Conservation (phyloP, 2,888 invertebrate genomes). For the Laothoe populi region DNA sequence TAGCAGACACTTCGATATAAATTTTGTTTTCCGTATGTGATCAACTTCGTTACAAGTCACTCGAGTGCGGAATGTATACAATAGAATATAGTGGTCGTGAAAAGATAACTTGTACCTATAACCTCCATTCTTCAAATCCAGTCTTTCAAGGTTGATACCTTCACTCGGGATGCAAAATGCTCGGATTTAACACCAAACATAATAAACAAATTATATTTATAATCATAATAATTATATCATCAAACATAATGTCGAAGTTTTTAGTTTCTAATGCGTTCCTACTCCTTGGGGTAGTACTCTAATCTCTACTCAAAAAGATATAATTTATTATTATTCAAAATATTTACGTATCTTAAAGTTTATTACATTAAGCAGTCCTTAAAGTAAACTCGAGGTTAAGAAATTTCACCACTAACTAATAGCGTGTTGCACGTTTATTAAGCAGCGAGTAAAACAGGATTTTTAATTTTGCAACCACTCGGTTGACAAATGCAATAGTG, state of each 20-base stretch:
- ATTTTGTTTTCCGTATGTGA: no score
- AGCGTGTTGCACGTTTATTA: constrained; percentile 14
- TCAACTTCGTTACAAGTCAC: neutral
- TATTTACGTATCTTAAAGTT: neutral
- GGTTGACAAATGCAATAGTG: constrained; percentile 21
- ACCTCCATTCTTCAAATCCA: constrained; percentile 14
- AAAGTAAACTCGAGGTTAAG: neutral
- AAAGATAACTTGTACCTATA: constrained; percentile 14
- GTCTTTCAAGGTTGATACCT: constrained; percentile 22
- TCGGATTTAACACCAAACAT: neutral
- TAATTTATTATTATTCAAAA: neutral
- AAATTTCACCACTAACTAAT: constrained; percentile 22
- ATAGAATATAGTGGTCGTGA: constrained; percentile 14
- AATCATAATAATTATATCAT: no score
- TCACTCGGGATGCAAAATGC: constrained; percentile 18
- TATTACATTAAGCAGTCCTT: neutral
- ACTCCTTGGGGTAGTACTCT: no score
- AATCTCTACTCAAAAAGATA: no score
- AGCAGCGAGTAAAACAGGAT: constrained; percentile 21
- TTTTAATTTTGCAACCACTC: constrained; percentile 18
- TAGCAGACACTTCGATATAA: neutral
- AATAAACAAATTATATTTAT: no score
- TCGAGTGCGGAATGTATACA: neutral
- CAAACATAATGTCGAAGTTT: no score
- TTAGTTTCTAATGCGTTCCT: no score